Evolutionary conservation across 2,888 invertebrate species (phyloP).

Genomic region (Ischnus inquisitorius): DNA sequence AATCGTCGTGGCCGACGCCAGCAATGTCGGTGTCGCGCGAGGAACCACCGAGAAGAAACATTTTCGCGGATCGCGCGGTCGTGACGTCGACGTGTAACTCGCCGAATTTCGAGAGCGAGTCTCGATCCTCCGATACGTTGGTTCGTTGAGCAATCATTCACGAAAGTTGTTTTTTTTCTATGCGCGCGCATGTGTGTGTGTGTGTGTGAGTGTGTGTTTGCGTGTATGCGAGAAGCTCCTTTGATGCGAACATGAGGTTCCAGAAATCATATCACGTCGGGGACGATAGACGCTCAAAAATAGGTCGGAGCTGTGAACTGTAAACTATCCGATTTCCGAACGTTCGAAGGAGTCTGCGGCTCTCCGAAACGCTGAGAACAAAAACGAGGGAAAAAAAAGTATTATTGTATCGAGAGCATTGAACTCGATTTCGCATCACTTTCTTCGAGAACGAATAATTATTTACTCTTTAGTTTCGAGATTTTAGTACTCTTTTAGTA

Average conservation of each 20-base stretch:
- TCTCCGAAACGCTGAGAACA: background rate
- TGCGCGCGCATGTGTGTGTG: background rate
- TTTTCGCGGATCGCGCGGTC: conserved; percentile 25
- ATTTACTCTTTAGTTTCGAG: background rate
- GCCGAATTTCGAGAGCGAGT: conserved; percentile 32
- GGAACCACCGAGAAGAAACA: conserved; percentile 52
- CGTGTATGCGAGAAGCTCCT: background rate
- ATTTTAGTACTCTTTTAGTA: too few relatives aligned
- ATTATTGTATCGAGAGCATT: background rate
- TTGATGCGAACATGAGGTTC: conserved; percentile 2
- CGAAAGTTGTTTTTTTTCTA: conserved; percentile 28
- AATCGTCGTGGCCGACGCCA: conserved; percentile 23
- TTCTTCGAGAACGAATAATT: background rate
- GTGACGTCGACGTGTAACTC: conserved; percentile 51
- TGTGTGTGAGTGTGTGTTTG: background rate
- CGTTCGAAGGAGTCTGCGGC: background rate
- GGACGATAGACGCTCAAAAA: conserved; percentile 26
- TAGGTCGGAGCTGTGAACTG: conserved; percentile 37
- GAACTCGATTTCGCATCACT: background rate
- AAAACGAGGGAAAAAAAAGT: background rate
- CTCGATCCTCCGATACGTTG: conserved; percentile 46
- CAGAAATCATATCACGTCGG: conserved; percentile 33
- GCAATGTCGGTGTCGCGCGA: conserved; percentile 1
- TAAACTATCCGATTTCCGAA: background rate
- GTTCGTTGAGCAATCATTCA: conserved; percentile 54